Base-by-base conservation (phyloP, 2,888 invertebrate species). In the Agrochola litura region DNA sequence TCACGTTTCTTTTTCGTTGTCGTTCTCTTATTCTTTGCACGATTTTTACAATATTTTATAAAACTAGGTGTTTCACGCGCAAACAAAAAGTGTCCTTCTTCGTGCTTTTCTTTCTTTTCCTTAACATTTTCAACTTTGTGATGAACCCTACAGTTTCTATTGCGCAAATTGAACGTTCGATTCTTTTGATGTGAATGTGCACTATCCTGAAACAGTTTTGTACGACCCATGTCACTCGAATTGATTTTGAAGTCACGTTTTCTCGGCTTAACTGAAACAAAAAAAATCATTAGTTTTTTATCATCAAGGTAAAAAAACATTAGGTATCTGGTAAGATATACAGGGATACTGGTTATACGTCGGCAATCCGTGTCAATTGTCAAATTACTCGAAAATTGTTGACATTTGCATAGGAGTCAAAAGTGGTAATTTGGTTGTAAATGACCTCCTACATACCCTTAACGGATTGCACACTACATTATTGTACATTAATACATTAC, bases 231-330 rank as follows among this genome's bases (percentile, higher is more conserved):
- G 52, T 81, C 79, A 66, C 82, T 86, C 14, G 76, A 78, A 54
- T 69, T 76, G 9, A 66, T 75, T 60, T 78, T 85, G 12, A 61
- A 63, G 1, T 70, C 68, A 37, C 56, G 65, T 58, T 82, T 80
- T 58, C 66, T 77, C 9, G 68, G 37, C 43, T 66, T 78, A 52
- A 25, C 89, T 89, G 86, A 61, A 89, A 89, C 65, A 54, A 65
- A 46, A 46, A 52, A 54, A 30, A 8, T n/a, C 43, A 16, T 14
- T 22, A 1, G 22, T 3, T 16, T 16, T 16, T 46, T 25, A n/a
- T 25, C 16, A 22, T 52, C 19, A 19, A 52, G 2, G 2, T 19
- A 16, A 19, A 25, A 66, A 66, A 25, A 46, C 9, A 5, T 9
- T 64, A 37, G 37, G 37, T 37, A 66, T 19, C 12, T 46, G 6